Evolutionary conservation across 2,113 vertebrate genomes (phyloP), one percentile per base, ranked within the genome.

Genomic region (Pavo muticus): DNA sequence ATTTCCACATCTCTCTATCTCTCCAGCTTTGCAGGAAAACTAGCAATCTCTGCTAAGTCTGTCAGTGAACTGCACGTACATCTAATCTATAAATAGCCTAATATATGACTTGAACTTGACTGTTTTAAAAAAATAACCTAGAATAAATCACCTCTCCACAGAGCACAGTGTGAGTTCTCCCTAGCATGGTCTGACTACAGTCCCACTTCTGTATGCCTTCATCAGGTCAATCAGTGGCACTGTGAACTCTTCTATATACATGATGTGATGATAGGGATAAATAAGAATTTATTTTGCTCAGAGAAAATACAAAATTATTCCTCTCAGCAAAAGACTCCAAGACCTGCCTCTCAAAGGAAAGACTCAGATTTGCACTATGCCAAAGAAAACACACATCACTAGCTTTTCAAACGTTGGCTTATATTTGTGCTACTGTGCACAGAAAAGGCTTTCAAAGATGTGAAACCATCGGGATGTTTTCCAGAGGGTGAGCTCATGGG

Each of bases 401-500:
- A 89, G 96, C 93, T 97, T 98, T 97, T 97, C 96, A 97, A 97
- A 71, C 37, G 73, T 96, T 98, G 97, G 96, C 97, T 95, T 94
- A 77, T 82, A 92, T 96, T 95, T 82, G 48, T 48, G 98, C 98
- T 98, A 98, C 98, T 97, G 98, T 98, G 97, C 94, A 92, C 88
- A 90, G 96, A 97, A 95, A 96, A 91, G 96, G 69, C 75, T 54
- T 84, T 90, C 87, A 93, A 93, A 91, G 84, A 91, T 96, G 93
- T 87, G 84, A 95, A 96, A 97, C 97, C 96, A 95, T 81, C 59
- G 94, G 97, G 97, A 97, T 80, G 91, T 90, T 73, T 71, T 98
- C 98, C 98, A 98, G 97, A 91, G 93, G 88, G 95, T 98, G 98
- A 98, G 97, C 97, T 98, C 98, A 98, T 84, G 88, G 97, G 92